Base-by-base conservation (phyloP, 2,113 vertebrate genomes). In the Campylorhamphus procurvoides region DNA sequence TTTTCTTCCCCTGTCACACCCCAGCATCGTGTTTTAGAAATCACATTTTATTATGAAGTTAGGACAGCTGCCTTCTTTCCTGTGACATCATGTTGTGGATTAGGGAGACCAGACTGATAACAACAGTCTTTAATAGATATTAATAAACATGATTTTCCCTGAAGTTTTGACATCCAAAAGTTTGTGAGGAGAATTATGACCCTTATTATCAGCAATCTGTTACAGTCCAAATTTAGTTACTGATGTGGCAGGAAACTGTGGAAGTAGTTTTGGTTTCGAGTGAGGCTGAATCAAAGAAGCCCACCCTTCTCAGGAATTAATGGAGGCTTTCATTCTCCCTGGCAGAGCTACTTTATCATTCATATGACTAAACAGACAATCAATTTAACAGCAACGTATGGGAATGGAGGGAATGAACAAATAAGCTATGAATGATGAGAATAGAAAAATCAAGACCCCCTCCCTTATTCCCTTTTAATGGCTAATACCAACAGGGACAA, bases 341-440 rank as follows among this genome's bases (percentile, higher is more conserved):
- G 98, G 98, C 98, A 98, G 89, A 93, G 97, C 97, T 97, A 96
- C 98, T 99, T 98, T 98, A 99, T 99, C 98, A 98, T 99, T 99
- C 98, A 99, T 99, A 98, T 98, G 98, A 98, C 98, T 99, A 99
- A 99, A 99, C 98, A 99, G 99, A 98, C 99, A 98, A 99, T 99
- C 99, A 99, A 99, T 99, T 99, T 98, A 98, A 98, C 98, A 98
- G 98, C 98, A 98, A 99, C 98, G 98, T 99, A 98, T 98, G 98
- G 98, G 98, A 98, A 99, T 98, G 98, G 98, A 99, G 98, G 98
- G 98, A 99, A 98, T 98, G 98, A 98, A 98, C 98, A 99, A 99
- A 98, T 98, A 98, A 98, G 98, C 98, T 98, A 98, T 99, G 99
- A 99, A 98, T 99, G 99, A 99, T 99, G 98, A 98, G 98, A 99